Evolutionary conservation across 1,140 invertebrate genomes (phyloP), one percentile per base, ranked within the genome.

Genomic region (Brachionus rubens): DNA sequence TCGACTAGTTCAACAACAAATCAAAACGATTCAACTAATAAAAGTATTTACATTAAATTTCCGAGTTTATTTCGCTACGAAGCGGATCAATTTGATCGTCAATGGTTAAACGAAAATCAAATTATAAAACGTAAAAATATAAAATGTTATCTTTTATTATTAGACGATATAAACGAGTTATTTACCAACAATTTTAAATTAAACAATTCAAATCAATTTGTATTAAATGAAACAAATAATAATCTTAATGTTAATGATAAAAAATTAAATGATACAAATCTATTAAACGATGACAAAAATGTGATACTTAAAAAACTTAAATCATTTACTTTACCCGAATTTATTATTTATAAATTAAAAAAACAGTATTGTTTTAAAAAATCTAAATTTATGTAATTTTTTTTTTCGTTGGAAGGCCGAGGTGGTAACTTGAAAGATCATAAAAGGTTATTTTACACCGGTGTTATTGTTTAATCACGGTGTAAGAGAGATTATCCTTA

Each of bases 91-190:
- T 28, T 33, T 3, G 68, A 72, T 41, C 68, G 68, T 0, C 50
- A 50, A 28, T 72, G 68, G 68, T 16, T 72, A 14, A 33, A 16
- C 28, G 68, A 72, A 54, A 72, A 54, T 36, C 26, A 54, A 4
- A 48, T 72, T 21, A 48, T 72, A 36, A 72, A 72, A 50, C 46
- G 68, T 50, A 72, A 33, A 72, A 72, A 72, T 26, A 33, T 72
- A 30, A 72, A 72, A 46, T 72, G 68, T 41, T 50, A 50, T 54
- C 19, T 72, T 40, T 36, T 72, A 33, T 40, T 72, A 10, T 36
- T 72, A 21, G 50, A 72, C n/a, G 46, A 72, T 14, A 54, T 72
- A 12, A 12, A 33, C 16, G 68, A 72, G 16, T 72, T 72, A 50
- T 72, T 72, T 54, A 72, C 21, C 10, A 43, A 21, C 16, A 46